A percentile compares a stretch with the other conserved stretches of the same genome.
phyloP scores from a whole-genome alignment of 64 coral and sea anemone species.

The Hydrozoanthus tunicans region DNA sequence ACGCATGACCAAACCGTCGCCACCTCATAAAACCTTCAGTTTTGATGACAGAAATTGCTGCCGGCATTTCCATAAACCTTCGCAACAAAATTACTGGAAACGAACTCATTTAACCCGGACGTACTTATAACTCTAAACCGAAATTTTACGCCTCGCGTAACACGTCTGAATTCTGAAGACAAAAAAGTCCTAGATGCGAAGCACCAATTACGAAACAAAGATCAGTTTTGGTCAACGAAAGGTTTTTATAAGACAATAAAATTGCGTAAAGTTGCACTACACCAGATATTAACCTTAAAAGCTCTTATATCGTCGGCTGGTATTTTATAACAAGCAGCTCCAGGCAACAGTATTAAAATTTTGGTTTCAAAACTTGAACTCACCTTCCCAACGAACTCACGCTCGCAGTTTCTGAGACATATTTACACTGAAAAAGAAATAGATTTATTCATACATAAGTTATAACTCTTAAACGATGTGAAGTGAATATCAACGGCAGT shows the following conservation, averaged over 20 bases:
- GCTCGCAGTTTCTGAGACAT: conserved; percentile 87
- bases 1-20: not conserved
- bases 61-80: not conserved
- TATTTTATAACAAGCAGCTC: not conserved
- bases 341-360: not conserved
- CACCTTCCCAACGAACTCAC: conserved; percentile 90
- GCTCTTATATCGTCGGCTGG: not conserved
- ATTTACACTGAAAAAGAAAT: conserved; percentile 91
- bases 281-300: not conserved
- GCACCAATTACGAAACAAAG: not conserved
- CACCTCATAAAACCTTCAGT: not conserved
- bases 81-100: not conserved
- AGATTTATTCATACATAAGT: not conserved
- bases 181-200: not conserved
- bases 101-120: not conserved
- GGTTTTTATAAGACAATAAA: not conserved
- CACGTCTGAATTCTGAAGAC: not conserved
- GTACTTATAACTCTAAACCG: not conserved
- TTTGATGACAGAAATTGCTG: not conserved
- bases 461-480: not conserved
- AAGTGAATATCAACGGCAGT: not conserved
- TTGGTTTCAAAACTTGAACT: conserved; percentile 4
- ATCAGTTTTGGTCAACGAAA: not conserved
- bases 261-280: not conserved
- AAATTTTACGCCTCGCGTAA: not conserved